phyloP scores from a whole-genome alignment of 2,888 invertebrate species.

The Furcula furcula region DNA sequence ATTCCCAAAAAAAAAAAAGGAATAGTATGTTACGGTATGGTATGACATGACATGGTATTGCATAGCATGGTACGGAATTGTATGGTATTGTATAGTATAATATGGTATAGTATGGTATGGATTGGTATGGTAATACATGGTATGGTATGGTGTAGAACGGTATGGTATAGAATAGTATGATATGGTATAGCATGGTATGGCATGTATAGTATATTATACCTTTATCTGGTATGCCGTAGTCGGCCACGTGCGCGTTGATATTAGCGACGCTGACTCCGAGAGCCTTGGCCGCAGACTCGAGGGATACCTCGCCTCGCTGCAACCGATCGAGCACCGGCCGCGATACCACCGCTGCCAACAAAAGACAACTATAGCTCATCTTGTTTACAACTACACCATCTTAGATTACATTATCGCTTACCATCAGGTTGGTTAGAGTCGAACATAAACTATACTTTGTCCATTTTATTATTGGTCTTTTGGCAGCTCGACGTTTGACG shows the following conservation, averaged over 20 bases:
- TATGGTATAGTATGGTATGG: too few species aligned
- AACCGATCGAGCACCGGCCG: slow-evolving; percentile 1
- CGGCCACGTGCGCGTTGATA: neutral
- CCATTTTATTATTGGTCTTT: too few species aligned
- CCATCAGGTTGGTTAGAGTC: too few species aligned
- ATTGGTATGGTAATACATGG: too few species aligned
- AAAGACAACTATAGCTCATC: neutral
- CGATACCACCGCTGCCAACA: neutral
- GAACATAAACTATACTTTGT: too few species aligned
- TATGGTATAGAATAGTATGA: neutral
- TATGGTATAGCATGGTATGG: neutral
- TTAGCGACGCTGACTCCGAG: neutral
- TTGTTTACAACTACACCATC: too few species aligned
- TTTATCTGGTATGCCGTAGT: neutral
- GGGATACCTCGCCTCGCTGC: neutral
- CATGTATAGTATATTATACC: neutral
- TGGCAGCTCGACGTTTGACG: too few species aligned
- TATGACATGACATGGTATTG: neutral
- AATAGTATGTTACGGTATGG: too few species aligned
- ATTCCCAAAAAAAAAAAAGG: too few species aligned
- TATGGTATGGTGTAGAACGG: too few species aligned
- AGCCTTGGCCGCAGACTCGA: slow-evolving; percentile 1
- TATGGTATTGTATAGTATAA: too few species aligned
- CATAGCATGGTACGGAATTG: neutral
- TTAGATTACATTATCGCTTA: too few species aligned